Evolutionary conservation across 2,888 invertebrate genomes (phyloP).

Genomic region (Hirudinaria manillensis): DNA sequence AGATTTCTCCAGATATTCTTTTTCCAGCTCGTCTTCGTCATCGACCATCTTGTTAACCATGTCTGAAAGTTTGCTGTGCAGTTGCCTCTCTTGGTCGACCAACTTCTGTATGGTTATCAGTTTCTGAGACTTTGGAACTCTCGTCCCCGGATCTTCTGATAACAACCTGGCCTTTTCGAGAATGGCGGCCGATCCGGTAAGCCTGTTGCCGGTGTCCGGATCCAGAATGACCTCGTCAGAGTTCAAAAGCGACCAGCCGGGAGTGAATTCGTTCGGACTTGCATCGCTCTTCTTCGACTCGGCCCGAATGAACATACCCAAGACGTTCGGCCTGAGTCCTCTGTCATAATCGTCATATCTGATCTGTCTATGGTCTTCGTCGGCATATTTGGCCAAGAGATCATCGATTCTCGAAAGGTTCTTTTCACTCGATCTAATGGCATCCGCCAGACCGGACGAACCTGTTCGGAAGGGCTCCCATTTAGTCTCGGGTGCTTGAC

Average conservation of each 20-base stretch:
- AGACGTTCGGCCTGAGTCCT: no score
- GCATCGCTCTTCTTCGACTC: background rate
- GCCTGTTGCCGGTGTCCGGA: conserved; percentile 20
- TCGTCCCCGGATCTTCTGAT: conserved; percentile 13
- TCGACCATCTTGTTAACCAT: conserved; percentile 24
- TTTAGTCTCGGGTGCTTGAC: background rate
- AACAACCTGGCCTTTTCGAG: conserved; percentile 25
- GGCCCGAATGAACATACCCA: no score
- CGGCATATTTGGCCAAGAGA: background rate
- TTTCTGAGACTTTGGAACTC: conserved; percentile 6
- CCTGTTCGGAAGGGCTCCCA: background rate
- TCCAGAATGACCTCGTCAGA: conserved; percentile 13
- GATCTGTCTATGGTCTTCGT: background rate
- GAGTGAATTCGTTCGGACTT: background rate
- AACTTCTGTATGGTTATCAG: conserved; percentile 19
- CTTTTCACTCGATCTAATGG: background rate
- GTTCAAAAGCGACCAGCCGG: background rate
- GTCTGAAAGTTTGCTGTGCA: conserved; percentile 19
- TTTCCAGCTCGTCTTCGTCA: conserved; percentile 18
- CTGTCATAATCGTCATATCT: no score
- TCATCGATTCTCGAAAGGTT: conserved; percentile 1
- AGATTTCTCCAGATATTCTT: background rate
- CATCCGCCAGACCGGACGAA: background rate
- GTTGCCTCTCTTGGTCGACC: conserved; percentile 15
- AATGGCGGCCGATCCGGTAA: conserved; percentile 23